Evolutionary conservation across 2,113 vertebrate genomes (phyloP).

Genomic region (Canis aureus): DNA sequence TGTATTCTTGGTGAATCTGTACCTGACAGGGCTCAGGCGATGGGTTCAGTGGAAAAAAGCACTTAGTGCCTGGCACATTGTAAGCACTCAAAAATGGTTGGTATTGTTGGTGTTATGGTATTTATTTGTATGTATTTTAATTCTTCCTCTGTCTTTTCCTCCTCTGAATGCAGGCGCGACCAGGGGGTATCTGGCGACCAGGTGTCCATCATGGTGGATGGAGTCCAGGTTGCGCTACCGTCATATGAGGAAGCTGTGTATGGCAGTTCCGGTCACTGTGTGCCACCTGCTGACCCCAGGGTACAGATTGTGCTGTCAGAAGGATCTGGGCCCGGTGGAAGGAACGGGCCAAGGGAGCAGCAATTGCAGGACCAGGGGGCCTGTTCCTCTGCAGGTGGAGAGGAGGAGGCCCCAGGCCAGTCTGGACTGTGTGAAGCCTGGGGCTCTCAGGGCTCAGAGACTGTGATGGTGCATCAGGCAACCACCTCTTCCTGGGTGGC

Average conservation of each 20-base stretch:
- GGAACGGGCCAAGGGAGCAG: slow-evolving; percentile 82
- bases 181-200: slow-evolving; percentile 95
- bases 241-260: slow-evolving; percentile 99
- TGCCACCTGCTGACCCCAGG: slow-evolving; percentile 91
- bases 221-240: slow-evolving; percentile 96
- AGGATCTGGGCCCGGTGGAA: slow-evolving; percentile 86
- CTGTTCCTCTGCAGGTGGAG: slow-evolving; percentile 85
- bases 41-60: neutral
- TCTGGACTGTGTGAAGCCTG: slow-evolving; percentile 92
- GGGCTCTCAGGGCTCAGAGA: slow-evolving; percentile 93
- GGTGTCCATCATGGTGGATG: slow-evolving; percentile 97
- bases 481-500: slow-evolving; percentile 93
- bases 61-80: neutral
- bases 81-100: neutral
- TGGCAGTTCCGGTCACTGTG: slow-evolving; percentile 92
- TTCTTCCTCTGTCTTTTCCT: neutral
- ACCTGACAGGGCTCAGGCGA: neutral
- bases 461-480: slow-evolving; percentile 94
- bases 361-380: slow-evolving; percentile 80
- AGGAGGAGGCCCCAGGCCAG: slow-evolving; percentile 87
- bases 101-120: neutral
- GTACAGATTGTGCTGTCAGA: slow-evolving; percentile 97
- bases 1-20: neutral
- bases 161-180: slow-evolving; percentile 91
- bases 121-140: neutral